These are phyloP conservation scores for Euura lappo DNA, from an alignment of 1,140 invertebrate genomes.

Conservation along the genomic window DNA sequence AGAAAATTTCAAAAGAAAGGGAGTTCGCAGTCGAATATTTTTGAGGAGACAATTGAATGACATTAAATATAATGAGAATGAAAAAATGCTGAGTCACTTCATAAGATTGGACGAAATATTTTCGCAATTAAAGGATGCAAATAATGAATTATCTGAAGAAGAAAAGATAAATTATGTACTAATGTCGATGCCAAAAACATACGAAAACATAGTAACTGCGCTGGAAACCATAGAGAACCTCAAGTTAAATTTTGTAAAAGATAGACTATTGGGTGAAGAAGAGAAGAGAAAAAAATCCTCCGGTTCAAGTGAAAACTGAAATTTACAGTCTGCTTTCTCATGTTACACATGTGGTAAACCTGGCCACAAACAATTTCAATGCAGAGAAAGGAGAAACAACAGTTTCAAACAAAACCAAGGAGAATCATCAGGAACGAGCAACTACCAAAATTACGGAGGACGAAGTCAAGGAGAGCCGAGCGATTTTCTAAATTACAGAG, in stretches of 20 bases:
- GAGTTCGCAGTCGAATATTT: slow-evolving; percentile 10
- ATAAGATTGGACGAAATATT: slow-evolving; percentile 12
- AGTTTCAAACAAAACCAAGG: background rate
- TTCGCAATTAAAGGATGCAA: slow-evolving; percentile 4
- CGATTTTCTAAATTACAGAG: background rate
- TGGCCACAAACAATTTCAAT: background rate
- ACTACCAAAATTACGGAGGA: background rate
- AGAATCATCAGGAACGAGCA: background rate
- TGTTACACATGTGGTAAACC: no score
- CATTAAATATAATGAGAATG: slow-evolving; percentile 16
- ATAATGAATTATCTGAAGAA: slow-evolving; percentile 10
- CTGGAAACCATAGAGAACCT: slow-evolving; percentile 13
- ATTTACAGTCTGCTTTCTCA: background rate
- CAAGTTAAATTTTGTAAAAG: background rate
- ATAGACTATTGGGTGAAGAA: background rate
- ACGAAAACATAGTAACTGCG: slow-evolving; percentile 9
- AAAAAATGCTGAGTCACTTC: slow-evolving; percentile 10
- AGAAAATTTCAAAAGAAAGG: slow-evolving; percentile 13
- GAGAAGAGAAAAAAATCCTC: background rate
- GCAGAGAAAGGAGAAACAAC: background rate
- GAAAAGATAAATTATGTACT: slow-evolving; percentile 11
- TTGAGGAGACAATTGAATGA: background rate
- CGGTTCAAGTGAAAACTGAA: background rate
- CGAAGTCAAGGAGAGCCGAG: background rate
- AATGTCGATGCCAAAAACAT: background rate